Conservation (phyloP, 2,888 invertebrate species). For the Ichneumoninae sp. region DNA sequence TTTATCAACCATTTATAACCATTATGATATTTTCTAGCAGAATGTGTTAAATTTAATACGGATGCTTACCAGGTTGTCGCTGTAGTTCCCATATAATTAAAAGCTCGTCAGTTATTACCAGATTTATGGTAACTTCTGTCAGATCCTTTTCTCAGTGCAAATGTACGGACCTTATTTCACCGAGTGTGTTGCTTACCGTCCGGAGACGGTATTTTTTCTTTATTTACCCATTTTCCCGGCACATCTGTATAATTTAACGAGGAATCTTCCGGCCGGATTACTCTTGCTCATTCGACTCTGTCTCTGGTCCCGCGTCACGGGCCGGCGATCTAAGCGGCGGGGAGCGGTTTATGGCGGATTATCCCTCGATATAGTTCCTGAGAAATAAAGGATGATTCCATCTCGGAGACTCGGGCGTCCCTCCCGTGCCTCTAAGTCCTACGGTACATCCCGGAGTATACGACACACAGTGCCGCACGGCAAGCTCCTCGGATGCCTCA, state of each 20-base stretch:
- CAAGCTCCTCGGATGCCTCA: constrained; percentile 22
- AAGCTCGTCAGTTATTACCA: too few relatives aligned
- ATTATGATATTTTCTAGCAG: too few relatives aligned
- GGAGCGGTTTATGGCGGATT: constrained; percentile 62
- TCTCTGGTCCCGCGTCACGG: constrained; percentile 23
- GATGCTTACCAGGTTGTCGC: too few relatives aligned
- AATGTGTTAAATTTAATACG: too few relatives aligned
- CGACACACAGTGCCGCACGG: constrained; percentile 32
- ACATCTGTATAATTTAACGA: not conserved
- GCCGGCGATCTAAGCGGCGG: constrained; percentile 16
- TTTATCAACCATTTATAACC: too few relatives aligned
- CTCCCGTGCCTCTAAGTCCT: constrained; percentile 49
- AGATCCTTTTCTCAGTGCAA: not conserved
- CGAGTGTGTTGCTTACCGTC: not conserved
- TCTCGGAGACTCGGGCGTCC: constrained; percentile 50
- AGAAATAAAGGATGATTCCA: constrained; percentile 64
- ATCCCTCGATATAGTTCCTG: constrained; percentile 61
- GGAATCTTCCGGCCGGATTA: constrained; percentile 6
- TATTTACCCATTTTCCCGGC: not conserved
- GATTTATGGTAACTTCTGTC: too few relatives aligned
- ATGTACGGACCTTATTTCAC: not conserved
- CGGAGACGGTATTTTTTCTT: not conserved
- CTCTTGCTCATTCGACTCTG: constrained; percentile 25
- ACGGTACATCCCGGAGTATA: constrained; percentile 52
- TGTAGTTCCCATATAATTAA: too few relatives aligned